Percentiles rank a stretch among this genome's conserved stretches.
These are phyloP conservation scores for Lasioglossum lativentre DNA, from an alignment of 2,888 invertebrate species.

Conservation along the genomic window DNA sequence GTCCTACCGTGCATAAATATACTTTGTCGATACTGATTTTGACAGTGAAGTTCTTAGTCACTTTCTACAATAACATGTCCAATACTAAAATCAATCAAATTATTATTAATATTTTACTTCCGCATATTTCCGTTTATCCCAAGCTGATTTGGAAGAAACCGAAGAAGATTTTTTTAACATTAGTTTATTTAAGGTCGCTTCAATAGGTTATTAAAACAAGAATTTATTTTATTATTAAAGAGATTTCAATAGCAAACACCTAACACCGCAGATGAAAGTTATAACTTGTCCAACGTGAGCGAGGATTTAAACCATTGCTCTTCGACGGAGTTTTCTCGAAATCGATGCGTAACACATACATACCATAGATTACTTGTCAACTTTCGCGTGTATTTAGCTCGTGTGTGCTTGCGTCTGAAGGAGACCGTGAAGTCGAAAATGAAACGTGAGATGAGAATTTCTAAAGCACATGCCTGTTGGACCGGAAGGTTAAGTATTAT, in stretches of 20 bases:
- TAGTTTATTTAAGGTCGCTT: too few species aligned
- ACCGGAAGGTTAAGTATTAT: not conserved
- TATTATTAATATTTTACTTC: not conserved
- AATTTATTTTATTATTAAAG: too few species aligned
- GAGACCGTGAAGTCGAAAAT: not conserved
- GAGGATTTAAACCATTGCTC: not conserved
- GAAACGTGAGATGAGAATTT: constrained; percentile 5
- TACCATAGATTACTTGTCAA: not conserved
- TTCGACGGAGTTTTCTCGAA: not conserved
- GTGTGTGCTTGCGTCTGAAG: not conserved
- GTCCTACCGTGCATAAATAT: not conserved
- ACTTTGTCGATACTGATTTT: too few species aligned
- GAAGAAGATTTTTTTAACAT: too few species aligned
- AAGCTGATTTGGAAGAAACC: not conserved
- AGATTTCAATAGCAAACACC: too few species aligned
- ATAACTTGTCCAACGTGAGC: not conserved
- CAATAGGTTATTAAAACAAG: too few species aligned
- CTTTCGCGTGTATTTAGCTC: not conserved
- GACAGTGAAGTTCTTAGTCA: too few species aligned
- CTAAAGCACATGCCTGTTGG: not conserved
- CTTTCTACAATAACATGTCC: not conserved
- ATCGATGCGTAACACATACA: not conserved
- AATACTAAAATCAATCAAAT: not conserved
- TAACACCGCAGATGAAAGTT: not conserved
- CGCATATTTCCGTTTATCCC: not conserved